These are phyloP conservation scores for Beris chalybata DNA, from an alignment of 2,888 invertebrate species.

Conservation along the genomic window DNA sequence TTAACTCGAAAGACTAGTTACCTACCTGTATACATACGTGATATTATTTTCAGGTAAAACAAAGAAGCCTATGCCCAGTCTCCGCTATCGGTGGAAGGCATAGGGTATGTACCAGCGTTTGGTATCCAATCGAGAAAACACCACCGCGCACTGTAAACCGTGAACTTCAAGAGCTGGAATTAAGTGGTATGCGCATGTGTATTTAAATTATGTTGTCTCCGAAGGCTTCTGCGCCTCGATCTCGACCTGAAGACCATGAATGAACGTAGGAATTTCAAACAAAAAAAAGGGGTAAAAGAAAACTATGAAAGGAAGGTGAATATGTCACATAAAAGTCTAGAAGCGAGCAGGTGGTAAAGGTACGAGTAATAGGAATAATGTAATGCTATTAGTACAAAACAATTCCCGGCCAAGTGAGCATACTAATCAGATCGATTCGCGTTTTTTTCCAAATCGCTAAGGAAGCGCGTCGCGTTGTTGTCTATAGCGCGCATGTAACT, in stretches of 20 bases:
- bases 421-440: no score
- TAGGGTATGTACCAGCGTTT: no score
- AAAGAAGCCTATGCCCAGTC: slow-evolving; percentile 18
- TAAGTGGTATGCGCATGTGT: slow-evolving; percentile 32
- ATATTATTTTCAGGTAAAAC: slow-evolving; percentile 28
- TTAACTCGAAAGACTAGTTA: slow-evolving; percentile 15
- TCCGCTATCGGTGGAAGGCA: no score
- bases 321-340: no score
- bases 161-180: slow-evolving; percentile 10
- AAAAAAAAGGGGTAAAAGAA: not conserved
- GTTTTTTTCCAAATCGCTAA: no score
- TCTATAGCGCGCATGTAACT: no score
- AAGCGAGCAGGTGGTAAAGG: no score
- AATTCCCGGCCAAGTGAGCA: slow-evolving; percentile 4
- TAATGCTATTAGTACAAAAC: slow-evolving; percentile 10
- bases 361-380: slow-evolving; percentile 16
- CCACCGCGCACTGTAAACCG: slow-evolving; percentile 2
- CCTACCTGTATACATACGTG: slow-evolving; percentile 19
- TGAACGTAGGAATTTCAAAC: slow-evolving; percentile 19
- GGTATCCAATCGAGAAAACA: slow-evolving; percentile 3
- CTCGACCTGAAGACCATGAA: slow-evolving; percentile 20
- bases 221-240: slow-evolving; percentile 15
- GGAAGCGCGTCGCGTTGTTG: no score
- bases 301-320: no score
- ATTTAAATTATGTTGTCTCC: slow-evolving; percentile 34